Percentiles rank a stretch among this genome's conserved stretches.
Conservation (phyloP, 30 jellyfish, hydroid and myxozoan species). For the Aurelia coerulea region DNA sequence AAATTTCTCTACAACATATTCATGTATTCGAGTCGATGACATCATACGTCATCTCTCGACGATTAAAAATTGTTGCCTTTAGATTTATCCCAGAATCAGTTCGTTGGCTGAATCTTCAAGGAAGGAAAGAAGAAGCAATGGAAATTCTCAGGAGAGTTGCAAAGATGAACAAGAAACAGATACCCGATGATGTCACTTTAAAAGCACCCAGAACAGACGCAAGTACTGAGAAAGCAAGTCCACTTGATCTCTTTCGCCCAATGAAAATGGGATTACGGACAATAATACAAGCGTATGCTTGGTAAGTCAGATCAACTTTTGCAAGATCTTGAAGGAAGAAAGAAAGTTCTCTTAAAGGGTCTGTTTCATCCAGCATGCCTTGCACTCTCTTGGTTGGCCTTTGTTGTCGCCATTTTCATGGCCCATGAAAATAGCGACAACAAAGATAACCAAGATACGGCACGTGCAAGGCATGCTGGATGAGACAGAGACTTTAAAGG, state of each 20-base stretch:
- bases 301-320: slow-evolving; percentile 24
- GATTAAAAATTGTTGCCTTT: neutral
- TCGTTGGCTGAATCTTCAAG: slow-evolving; percentile 81
- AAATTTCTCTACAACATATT: no score
- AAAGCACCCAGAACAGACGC: neutral
- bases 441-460: no score
- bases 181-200: slow-evolving; percentile 35
- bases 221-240: slow-evolving; percentile 21
- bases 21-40: neutral
- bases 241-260: slow-evolving; percentile 57
- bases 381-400: no score
- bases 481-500: no score
- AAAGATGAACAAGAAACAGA: slow-evolving; percentile 48
- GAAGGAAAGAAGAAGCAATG: slow-evolving; percentile 86
- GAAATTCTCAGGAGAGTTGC: slow-evolving; percentile 59
- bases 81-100: slow-evolving; percentile 90
- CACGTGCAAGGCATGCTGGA: no score
- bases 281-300: slow-evolving; percentile 65
- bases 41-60: slow-evolving; percentile 2
- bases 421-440: no score
- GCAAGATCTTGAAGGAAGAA: no score
- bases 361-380: no score
- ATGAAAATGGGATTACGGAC: slow-evolving; percentile 51
- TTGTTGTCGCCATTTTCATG: no score
- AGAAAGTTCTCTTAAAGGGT: no score